These are phyloP conservation scores for Poeciliopsis prolifica DNA, from an alignment of 2,113 vertebrate species.

Conservation along the genomic window DNA sequence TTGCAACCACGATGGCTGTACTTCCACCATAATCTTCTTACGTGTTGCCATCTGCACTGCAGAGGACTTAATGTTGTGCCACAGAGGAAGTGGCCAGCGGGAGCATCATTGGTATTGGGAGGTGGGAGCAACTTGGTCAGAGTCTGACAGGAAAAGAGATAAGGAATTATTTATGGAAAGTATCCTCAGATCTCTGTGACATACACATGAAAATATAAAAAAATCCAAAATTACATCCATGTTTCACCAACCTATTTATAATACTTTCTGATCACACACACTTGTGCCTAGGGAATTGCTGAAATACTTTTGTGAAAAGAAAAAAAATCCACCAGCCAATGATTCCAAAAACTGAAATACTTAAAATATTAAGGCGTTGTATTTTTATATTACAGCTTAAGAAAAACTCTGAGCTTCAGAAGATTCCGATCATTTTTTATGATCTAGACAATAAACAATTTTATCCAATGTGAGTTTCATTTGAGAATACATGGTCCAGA, in stretches of 20 bases:
- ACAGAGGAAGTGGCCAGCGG: constrained; percentile 58
- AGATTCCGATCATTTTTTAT: not conserved
- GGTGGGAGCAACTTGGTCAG: constrained; percentile 12
- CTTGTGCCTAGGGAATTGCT: not conserved
- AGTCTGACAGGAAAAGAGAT: constrained; percentile 30
- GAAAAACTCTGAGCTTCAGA: not conserved
- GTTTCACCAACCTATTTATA: not conserved
- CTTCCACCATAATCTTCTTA: constrained; percentile 76
- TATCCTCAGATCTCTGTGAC: not conserved
- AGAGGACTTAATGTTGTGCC: constrained; percentile 51
- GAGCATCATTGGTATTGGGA: constrained; percentile 58
- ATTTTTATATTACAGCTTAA: not conserved
- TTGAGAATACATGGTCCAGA: no score
- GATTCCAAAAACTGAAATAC: not conserved
- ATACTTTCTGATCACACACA: no score
- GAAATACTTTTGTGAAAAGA: not conserved
- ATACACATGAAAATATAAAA: not conserved
- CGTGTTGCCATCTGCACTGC: constrained; percentile 66
- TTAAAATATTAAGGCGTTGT: not conserved
- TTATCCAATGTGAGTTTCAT: not conserved
- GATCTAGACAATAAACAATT: not conserved
- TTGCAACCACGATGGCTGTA: constrained; percentile 77
- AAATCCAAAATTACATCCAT: not conserved
- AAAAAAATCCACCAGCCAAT: not conserved
- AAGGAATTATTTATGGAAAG: constrained; percentile 20